phyloP scores from a whole-genome alignment of 2,888 invertebrate genomes.

The Brenthis hecate region DNA sequence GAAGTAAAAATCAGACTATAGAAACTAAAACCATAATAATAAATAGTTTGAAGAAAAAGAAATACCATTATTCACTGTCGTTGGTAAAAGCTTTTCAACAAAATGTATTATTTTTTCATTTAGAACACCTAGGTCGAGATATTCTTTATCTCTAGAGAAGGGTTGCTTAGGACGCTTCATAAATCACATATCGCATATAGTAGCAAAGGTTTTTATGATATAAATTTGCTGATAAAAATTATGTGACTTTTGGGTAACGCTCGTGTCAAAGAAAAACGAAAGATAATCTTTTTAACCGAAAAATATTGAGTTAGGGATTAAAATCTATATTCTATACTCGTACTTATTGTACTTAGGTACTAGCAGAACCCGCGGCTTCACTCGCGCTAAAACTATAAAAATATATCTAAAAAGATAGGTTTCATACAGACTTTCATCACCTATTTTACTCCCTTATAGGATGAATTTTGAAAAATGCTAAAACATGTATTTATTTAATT shows the following conservation, averaged over 20 bases:
- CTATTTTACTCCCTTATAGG: too few species aligned
- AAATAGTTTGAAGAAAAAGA: not conserved
- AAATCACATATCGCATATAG: conserved; percentile 10
- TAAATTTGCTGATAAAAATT: conserved; percentile 2
- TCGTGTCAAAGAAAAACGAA: conserved; percentile 3
- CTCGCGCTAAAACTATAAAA: too few species aligned
- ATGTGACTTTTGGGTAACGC: conserved; percentile 2
- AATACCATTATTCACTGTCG: conserved; percentile 13
- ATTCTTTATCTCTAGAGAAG: conserved; percentile 8
- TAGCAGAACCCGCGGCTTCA: too few species aligned
- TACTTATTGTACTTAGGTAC: too few species aligned
- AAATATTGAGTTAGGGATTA: not conserved
- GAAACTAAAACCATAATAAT: not conserved
- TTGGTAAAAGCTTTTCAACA: not conserved
- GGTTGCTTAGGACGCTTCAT: conserved; percentile 7
- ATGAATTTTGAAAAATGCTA: too few species aligned
- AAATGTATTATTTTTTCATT: conserved; percentile 11
- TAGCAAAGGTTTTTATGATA: conserved; percentile 3
- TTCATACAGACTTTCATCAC: too few species aligned
- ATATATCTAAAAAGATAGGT: too few species aligned
- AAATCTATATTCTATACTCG: too few species aligned
- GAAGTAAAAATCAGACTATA: not conserved
- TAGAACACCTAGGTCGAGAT: conserved; percentile 10
- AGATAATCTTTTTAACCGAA: not conserved
- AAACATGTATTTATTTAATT: too few species aligned